Conservation (phyloP, 30 jellyfish, hydroid and myxozoan genomes). For the Turritopsis dohrnii region DNA sequence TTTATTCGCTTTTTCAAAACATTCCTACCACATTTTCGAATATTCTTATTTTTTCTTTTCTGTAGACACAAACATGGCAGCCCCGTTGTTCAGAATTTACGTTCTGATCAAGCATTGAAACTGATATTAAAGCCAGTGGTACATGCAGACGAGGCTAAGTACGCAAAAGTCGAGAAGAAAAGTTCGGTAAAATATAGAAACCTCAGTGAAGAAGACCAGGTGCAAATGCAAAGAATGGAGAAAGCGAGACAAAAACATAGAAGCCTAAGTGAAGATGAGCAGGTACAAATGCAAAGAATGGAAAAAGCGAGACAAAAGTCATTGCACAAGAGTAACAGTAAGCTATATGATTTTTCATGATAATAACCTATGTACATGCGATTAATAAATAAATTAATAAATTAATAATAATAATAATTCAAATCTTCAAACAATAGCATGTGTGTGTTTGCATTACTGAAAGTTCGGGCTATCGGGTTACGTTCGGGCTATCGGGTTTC, state of each 20-base stretch:
- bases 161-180: conserved; percentile 17
- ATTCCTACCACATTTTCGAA: too few species aligned
- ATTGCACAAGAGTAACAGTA: not conserved
- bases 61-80: not conserved
- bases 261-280: conserved; percentile 15
- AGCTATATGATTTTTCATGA: too few species aligned
- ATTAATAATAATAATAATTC: too few species aligned
- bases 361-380: too few species aligned
- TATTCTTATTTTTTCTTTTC: too few species aligned
- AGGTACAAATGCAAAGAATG: conserved; percentile 33
- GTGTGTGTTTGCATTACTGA: too few species aligned
- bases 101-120: conserved; percentile 7
- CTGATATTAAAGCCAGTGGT: not conserved
- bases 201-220: conserved; percentile 21
- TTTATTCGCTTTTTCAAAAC: too few species aligned
- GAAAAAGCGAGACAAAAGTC: conserved; percentile 35
- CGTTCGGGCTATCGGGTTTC: too few species aligned
- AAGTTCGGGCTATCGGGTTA: too few species aligned
- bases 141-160: not conserved
- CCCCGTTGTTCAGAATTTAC: not conserved
- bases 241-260: conserved; percentile 35
- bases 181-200: not conserved
- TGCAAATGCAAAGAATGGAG: conserved; percentile 36
- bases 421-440: too few species aligned
- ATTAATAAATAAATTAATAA: too few species aligned